Evolutionary conservation across 2,113 vertebrate genomes (phyloP), one percentile per base, ranked within the genome.

Genomic region (Sula dactylatra): DNA sequence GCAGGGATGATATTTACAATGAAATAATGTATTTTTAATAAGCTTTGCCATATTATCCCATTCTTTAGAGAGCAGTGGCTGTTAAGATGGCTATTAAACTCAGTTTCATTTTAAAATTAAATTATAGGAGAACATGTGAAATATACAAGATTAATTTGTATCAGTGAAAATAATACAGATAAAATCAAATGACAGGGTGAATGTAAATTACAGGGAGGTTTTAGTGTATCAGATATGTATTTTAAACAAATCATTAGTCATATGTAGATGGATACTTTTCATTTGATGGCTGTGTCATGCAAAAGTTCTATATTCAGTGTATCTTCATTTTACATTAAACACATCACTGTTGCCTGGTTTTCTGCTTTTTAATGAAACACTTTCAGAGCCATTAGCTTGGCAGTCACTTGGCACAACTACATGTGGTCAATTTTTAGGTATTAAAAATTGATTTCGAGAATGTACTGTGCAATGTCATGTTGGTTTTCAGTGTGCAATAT

Each of bases 381-480:
- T 96, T 80, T 94, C 71, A 94, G 82, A 91, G 25, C n/a, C 40
- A 85, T 97, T 95, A 97, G 67, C 58, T n/a, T 73, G 80, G 88
- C 45, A 94, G 40, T 87, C 88, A 94, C 34, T 86, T 94, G 84
- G 66, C 55, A 88, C 95, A 93, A 72, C 91, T 95, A n/a, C 76
- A 80, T 62, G 47, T 83, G 69, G 67, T 96, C 22, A 18, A 72
- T 86, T 96, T 77, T 94, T 67, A 88, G 80, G 50, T 88, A 80
- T 92, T 96, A 97, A 97, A 96, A 95, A 95, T 92, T 95, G 93
- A 96, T 97, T 96, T 97, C 71, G 47, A 87, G 89, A 90, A 73
- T 29, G 6, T 71, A 71, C 55, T 92, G n/a, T 94, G 87, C 84
- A 66, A 69, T 86, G 49, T 93, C 55, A 76, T 86, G 81, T 76